A percentile compares a stretch with the other conserved stretches of the same genome.
Conservation (phyloP, 2,888 invertebrate species). For the Drepanosiphum platanoidis region DNA sequence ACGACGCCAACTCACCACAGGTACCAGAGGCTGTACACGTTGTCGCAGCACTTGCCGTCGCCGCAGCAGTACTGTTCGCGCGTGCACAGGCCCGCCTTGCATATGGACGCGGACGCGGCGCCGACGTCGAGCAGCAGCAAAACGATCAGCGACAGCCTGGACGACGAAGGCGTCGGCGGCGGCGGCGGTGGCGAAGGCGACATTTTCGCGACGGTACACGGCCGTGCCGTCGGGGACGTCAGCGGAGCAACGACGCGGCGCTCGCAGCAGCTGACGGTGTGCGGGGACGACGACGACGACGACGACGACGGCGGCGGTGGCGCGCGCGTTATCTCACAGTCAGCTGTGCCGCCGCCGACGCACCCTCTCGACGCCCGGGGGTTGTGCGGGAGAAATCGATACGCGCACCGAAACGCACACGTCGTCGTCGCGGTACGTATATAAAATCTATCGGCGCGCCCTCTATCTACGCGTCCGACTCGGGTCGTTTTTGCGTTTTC, state of each 20-base stretch:
- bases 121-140: slow-evolving; percentile 25
- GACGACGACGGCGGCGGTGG: background rate
- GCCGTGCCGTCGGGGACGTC: background rate
- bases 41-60: slow-evolving; percentile 56
- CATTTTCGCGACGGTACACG: background rate
- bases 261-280: background rate
- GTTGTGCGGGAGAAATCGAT: slow-evolving; percentile 24
- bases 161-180: background rate
- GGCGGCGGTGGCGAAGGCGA: background rate
- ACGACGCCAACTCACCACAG: slow-evolving; percentile 34
- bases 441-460: no score
- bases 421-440: background rate
- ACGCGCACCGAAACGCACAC: background rate
- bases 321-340: slow-evolving; percentile 22
- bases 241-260: background rate
- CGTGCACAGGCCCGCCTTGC: slow-evolving; percentile 46
- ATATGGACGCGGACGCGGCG: slow-evolving; percentile 52
- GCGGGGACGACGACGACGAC: background rate
- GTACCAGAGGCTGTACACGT: slow-evolving; percentile 60
- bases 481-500: no score
- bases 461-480: background rate
- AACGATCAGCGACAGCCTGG: background rate
- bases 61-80: slow-evolving; percentile 58
- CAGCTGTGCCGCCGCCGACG: slow-evolving; percentile 27
- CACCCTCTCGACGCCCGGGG: background rate